Conservation (phyloP, 2,888 invertebrate genomes). For the Auanema sp. region DNA sequence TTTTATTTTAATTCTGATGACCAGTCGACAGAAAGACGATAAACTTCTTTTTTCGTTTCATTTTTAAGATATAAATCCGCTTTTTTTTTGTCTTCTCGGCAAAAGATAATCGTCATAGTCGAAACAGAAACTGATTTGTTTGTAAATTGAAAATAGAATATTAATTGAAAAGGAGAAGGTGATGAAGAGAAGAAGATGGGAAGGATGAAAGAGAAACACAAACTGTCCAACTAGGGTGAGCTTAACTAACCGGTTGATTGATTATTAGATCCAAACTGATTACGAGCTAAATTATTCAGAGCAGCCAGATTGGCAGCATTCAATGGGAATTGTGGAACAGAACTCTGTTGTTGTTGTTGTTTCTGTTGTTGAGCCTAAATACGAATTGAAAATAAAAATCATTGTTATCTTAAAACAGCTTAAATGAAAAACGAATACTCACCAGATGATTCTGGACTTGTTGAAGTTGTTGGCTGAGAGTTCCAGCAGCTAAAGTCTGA, state of each 20-base stretch:
- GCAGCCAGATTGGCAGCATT: constrained; percentile 43
- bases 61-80: too few relatives aligned
- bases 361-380: constrained; percentile 22
- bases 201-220: background rate
- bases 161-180: background rate
- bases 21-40: too few relatives aligned
- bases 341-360: constrained; percentile 26
- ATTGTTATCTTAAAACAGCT: background rate
- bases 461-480: constrained; percentile 37
- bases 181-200: background rate
- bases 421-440: background rate
- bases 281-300: constrained; percentile 36
- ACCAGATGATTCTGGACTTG: constrained; percentile 32
- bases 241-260: background rate
- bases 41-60: too few relatives aligned
- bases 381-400: constrained; percentile 2
- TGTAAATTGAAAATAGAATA: background rate
- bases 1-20: too few relatives aligned
- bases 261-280: constrained; percentile 15
- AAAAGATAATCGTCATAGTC: too few relatives aligned
- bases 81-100: too few relatives aligned
- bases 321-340: constrained; percentile 32
- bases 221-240: background rate
- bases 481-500: constrained; percentile 43
- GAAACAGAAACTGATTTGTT: too few relatives aligned